Evolutionary conservation across 1,140 invertebrate genomes (phyloP).

Genomic region (Eriocheir sinensis): DNA sequence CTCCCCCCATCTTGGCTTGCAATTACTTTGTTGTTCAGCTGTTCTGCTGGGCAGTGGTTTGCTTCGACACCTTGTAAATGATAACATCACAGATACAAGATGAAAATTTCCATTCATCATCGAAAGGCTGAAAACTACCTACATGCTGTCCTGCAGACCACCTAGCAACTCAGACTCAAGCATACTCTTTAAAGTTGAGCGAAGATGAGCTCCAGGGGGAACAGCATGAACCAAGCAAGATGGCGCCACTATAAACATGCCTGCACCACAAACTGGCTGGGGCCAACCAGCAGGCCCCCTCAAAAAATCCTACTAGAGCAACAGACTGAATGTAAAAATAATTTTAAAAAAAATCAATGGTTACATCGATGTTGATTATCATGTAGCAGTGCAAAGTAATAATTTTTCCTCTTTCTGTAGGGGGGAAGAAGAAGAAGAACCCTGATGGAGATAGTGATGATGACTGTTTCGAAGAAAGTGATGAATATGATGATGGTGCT

Average conservation of each 20-base stretch:
- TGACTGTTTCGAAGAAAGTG: slow-evolving; percentile 78
- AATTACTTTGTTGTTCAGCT: not conserved
- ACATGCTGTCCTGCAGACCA: too few species aligned
- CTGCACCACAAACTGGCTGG: too few species aligned
- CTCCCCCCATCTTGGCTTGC: not conserved
- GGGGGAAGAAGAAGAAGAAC: slow-evolving; percentile 72
- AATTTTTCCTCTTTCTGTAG: slow-evolving; percentile 1
- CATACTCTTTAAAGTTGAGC: too few species aligned
- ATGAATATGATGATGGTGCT: slow-evolving; percentile 78
- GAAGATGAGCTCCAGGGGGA: too few species aligned
- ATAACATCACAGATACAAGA: not conserved
- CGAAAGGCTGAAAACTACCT: not conserved
- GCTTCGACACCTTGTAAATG: not conserved
- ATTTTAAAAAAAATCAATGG: too few species aligned
- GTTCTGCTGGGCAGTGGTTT: not conserved
- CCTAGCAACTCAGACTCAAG: too few species aligned
- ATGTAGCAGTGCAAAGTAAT: not conserved
- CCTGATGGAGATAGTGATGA: slow-evolving; percentile 75
- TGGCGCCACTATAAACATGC: too few species aligned
- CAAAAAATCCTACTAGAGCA: too few species aligned
- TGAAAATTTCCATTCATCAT: not conserved
- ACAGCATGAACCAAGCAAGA: too few species aligned
- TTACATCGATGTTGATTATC: not conserved
- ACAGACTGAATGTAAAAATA: too few species aligned
- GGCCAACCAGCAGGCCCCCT: too few species aligned